Percentiles rank a stretch among this genome's conserved stretches.
Evolutionary conservation across 2,888 invertebrate genomes (phyloP).

Genomic region (Abscondita cerata): DNA sequence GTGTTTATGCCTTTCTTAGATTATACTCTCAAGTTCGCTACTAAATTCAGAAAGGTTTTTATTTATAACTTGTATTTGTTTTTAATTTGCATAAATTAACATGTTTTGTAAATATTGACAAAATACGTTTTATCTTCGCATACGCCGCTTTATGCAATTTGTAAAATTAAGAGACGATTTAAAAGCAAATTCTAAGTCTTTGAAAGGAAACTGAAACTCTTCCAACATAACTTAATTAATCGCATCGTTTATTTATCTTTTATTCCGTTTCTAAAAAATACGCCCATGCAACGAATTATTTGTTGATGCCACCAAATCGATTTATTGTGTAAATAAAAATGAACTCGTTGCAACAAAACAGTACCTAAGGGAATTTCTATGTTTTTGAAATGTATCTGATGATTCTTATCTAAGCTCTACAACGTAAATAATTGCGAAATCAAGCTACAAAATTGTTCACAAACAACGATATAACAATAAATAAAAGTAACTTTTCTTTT

Average conservation of each 20-base stretch:
- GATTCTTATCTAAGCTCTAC: neutral
- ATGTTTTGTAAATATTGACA: conserved; percentile 21
- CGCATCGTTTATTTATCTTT: no score
- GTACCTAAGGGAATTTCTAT: neutral
- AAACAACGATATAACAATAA: no score
- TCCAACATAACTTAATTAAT: no score
- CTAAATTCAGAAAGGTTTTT: conserved; percentile 22
- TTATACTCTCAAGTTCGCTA: conserved; percentile 28
- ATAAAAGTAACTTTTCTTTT: no score
- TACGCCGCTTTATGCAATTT: conserved; percentile 2
- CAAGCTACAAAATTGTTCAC: no score
- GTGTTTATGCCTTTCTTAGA: conserved; percentile 39
- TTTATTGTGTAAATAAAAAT: conserved; percentile 2
- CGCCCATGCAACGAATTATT: neutral
- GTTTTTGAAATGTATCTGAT: conserved; percentile 1
- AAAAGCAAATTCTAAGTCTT: conserved; percentile 18
- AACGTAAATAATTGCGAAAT: conserved; percentile 1
- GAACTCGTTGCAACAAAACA: neutral
- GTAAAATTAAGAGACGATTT: conserved; percentile 16
- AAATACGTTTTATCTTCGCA: conserved; percentile 22
- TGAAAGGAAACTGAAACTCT: conserved; percentile 22
- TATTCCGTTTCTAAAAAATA: no score
- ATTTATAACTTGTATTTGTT: conserved; percentile 32
- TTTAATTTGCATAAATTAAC: conserved; percentile 38
- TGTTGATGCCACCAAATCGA: neutral